Evolutionary conservation across 2,888 invertebrate species (phyloP).

Genomic region (Coremacera marginata): DNA sequence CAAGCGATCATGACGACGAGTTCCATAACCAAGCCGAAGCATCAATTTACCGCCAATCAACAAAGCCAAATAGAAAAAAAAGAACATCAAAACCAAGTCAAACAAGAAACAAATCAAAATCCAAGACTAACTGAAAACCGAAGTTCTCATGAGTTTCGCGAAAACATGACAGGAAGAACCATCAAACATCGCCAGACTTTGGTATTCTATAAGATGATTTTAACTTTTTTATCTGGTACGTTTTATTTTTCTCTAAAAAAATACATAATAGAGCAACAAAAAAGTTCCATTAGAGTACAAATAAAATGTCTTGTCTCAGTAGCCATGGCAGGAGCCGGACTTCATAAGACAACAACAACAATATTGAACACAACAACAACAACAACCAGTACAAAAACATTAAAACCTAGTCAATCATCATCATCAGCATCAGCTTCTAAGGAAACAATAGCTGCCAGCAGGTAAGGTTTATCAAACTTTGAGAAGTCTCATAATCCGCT

Average conservation of each 20-base stretch:
- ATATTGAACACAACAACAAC: no score
- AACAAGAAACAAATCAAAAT: not conserved
- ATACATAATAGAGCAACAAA: not conserved
- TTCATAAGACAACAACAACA: conserved; percentile 12
- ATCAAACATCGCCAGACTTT: conserved; percentile 15
- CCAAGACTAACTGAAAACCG: not conserved
- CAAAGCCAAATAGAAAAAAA: not conserved
- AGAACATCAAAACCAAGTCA: not conserved
- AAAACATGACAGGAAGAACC: conserved; percentile 21
- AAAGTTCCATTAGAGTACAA: conserved; percentile 15
- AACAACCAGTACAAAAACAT: conserved; percentile 5
- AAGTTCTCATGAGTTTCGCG: conserved; percentile 3
- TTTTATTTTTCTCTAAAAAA: not conserved
- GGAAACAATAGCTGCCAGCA: not conserved
- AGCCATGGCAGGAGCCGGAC: not conserved
- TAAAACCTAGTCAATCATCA: conserved; percentile 30
- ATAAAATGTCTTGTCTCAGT: conserved; percentile 9
- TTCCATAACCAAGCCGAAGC: not conserved
- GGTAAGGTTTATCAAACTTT: not conserved
- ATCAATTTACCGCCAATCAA: not conserved
- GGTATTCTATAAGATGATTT: not conserved
- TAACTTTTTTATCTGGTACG: not conserved
- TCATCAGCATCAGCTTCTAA: not conserved
- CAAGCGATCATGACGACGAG: not conserved
- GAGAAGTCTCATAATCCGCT: not conserved